Conservation (phyloP, 92 coral and sea anemone genomes). For the Epizoanthus ramosus region DNA sequence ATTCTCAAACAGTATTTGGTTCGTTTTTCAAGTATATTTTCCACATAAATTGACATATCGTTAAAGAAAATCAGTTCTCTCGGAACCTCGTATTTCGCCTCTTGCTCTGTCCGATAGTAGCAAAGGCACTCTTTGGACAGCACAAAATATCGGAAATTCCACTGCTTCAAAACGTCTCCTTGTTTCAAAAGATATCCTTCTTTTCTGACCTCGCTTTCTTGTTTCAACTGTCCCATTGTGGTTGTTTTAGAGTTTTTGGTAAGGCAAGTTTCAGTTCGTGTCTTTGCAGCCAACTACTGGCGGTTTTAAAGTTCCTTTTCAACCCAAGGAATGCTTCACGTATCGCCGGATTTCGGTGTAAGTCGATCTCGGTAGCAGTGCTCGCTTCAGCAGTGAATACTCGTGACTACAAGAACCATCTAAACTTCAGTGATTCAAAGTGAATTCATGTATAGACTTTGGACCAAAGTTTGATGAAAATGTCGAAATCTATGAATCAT, state of each 20-base stretch:
- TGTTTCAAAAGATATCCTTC: constrained; percentile 83
- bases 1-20: constrained; percentile 74
- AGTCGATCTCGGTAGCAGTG: not conserved
- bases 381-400: not conserved
- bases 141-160: constrained; percentile 85
- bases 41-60: constrained; percentile 83
- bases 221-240: constrained; percentile 13
- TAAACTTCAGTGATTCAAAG: too few species aligned
- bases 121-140: constrained; percentile 85
- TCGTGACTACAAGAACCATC: not conserved
- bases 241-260: not conserved
- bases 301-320: not conserved
- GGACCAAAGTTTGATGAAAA: not conserved
- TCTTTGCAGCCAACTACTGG: not conserved
- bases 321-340: not conserved
- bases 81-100: constrained; percentile 64
- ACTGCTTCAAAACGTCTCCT: constrained; percentile 80
- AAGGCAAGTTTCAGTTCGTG: not conserved
- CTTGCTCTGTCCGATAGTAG: constrained; percentile 71
- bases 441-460: not conserved
- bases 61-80: constrained; percentile 83
- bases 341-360: too few species aligned
- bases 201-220: constrained; percentile 38
- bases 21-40: constrained; percentile 60
- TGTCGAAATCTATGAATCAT: constrained; percentile 9